Evolutionary conservation across 2,113 vertebrate genomes (phyloP).

Genomic region (Ondatra zibethicus): DNA sequence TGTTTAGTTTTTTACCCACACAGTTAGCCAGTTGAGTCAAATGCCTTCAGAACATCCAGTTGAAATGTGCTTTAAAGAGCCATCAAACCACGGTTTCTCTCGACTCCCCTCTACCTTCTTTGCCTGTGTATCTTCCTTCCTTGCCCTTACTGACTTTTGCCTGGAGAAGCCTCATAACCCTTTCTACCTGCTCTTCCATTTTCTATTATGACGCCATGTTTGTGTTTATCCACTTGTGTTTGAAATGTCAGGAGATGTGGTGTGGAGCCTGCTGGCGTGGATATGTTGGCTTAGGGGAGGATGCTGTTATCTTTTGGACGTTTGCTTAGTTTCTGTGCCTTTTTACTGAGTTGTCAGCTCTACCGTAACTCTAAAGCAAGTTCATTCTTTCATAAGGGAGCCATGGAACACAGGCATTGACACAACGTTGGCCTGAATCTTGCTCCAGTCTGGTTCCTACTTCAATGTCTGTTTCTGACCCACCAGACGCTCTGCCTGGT

Average conservation of each 20-base stretch:
- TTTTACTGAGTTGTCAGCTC: not conserved
- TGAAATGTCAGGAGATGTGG: not conserved
- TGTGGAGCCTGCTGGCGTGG: not conserved
- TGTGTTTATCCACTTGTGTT: conserved; percentile 37
- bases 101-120: not conserved
- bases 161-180: not conserved
- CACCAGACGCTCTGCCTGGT: not conserved
- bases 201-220: not conserved
- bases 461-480: not conserved
- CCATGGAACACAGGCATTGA: not conserved
- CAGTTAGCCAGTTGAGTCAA: not conserved
- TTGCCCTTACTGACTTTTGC: not conserved
- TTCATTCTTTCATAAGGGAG: not conserved
- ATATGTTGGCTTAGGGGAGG: not conserved
- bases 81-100: not conserved
- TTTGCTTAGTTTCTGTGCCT: not conserved
- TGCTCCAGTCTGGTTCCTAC: not conserved
- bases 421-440: not conserved
- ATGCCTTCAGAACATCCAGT: not conserved
- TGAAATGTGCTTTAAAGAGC: not conserved
- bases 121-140: not conserved
- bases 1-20: not conserved
- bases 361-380: not conserved
- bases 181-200: not conserved
- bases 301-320: not conserved